Evolutionary conservation across 2,797 vertebrate genomes (phyloP).

Genomic region (Gila robusta): DNA sequence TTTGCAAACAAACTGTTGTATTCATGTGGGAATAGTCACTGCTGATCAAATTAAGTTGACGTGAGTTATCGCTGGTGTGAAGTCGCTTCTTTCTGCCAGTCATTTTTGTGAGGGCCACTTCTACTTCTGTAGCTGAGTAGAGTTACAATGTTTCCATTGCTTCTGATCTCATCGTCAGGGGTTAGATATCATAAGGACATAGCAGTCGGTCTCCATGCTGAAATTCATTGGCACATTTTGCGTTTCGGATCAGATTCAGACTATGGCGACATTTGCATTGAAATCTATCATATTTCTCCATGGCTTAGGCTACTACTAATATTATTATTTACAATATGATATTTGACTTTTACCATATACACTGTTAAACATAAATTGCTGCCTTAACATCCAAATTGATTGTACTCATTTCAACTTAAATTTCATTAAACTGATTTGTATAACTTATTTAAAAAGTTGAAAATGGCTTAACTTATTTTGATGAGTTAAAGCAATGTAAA

Average conservation of each 20-base stretch:
- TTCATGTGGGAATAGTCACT: conserved; percentile 16
- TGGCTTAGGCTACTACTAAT: background rate
- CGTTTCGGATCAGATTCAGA: conserved; percentile 23
- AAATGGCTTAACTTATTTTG: too few species aligned
- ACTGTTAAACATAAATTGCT: background rate
- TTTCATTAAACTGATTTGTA: too few species aligned
- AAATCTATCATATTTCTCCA: background rate
- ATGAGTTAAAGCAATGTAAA: background rate
- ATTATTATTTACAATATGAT: background rate
- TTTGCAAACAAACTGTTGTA: conserved; percentile 16
- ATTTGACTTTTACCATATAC: background rate
- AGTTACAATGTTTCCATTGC: conserved; percentile 44
- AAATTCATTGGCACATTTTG: conserved; percentile 25
- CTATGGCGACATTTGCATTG: background rate
- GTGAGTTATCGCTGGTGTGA: conserved; percentile 24
- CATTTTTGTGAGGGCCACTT: conserved; percentile 28
- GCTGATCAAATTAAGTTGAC: conserved; percentile 56
- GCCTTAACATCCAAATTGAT: too few species aligned
- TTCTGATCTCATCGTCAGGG: conserved; percentile 20
- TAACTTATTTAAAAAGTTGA: too few species aligned
- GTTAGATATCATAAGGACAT: conserved; percentile 33
- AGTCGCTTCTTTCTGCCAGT: conserved; percentile 38
- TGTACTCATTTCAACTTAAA: too few species aligned
- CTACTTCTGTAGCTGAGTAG: conserved; percentile 41
- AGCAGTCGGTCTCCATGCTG: background rate